Conservation (phyloP, 2,797 vertebrate species). For the Poeciliopsis presidionis region DNA sequence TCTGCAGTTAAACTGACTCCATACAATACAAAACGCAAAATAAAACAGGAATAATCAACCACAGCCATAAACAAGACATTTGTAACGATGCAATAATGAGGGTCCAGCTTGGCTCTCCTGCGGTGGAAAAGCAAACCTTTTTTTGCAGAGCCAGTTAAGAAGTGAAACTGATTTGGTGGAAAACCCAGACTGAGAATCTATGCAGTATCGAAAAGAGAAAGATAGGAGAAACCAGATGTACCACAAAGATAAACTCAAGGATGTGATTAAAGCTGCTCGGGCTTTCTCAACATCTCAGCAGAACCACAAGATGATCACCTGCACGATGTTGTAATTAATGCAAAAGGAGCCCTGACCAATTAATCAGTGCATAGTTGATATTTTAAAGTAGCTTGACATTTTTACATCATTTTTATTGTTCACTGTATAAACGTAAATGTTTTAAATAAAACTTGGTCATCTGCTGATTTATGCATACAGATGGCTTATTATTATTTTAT, state of each 20-base stretch:
- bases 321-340: background rate
- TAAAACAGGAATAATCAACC: background rate
- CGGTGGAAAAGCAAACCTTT: background rate
- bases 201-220: background rate
- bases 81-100: background rate
- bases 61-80: background rate
- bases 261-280: background rate
- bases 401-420: background rate
- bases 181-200: background rate
- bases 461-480: slow-evolving; percentile 38
- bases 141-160: background rate
- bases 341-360: background rate
- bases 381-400: background rate
- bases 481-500: slow-evolving; percentile 16
- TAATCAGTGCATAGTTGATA: background rate
- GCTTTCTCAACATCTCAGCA: background rate
- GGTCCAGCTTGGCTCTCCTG: background rate
- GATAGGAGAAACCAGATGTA: background rate
- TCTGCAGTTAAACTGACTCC: background rate
- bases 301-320: background rate
- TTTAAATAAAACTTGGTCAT: slow-evolving; percentile 42
- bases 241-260: background rate
- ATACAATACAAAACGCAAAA: background rate
- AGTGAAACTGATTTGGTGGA: background rate
- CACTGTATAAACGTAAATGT: slow-evolving; percentile 4